Conservation (phyloP, 2,797 vertebrate genomes). For the Cynopterus sphinx region DNA sequence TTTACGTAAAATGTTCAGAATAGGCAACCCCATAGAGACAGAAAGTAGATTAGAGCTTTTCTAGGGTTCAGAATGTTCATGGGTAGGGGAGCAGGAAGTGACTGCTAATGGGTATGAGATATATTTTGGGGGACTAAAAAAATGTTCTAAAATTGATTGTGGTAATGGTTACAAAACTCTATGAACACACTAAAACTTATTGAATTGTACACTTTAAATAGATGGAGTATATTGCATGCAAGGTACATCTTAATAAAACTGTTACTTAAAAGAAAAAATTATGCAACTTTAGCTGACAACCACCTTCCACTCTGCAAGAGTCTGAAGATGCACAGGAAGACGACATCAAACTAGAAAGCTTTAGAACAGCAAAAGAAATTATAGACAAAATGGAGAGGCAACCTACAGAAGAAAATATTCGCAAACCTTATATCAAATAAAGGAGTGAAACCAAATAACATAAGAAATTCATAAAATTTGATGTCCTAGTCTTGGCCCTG, state of each 20-base stretch:
- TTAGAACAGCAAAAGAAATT: not conserved
- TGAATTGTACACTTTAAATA: not conserved
- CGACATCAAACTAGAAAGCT: not conserved
- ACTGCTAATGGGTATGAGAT: too few relatives aligned
- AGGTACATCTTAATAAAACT: not conserved
- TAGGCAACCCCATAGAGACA: not conserved
- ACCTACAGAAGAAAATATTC: not conserved
- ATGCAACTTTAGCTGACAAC: not conserved
- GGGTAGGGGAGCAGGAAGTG: too few relatives aligned
- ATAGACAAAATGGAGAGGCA: not conserved
- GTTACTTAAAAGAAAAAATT: not conserved
- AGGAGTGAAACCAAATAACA: not conserved
- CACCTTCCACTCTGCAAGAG: not conserved
- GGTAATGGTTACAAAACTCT: not conserved
- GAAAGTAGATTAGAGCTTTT: not conserved
- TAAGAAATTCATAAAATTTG: not conserved
- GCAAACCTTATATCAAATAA: not conserved
- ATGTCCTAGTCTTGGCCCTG: not conserved
- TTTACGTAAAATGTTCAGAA: not conserved
- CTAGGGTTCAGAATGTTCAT: not conserved
- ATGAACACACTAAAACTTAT: not conserved
- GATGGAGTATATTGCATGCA: not conserved
- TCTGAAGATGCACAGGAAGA: not conserved
- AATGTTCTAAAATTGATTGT: not conserved
- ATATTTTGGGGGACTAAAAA: not conserved